Conservation (phyloP, 2,797 vertebrate species). For the Lepidocolaptes lacrymiger region DNA sequence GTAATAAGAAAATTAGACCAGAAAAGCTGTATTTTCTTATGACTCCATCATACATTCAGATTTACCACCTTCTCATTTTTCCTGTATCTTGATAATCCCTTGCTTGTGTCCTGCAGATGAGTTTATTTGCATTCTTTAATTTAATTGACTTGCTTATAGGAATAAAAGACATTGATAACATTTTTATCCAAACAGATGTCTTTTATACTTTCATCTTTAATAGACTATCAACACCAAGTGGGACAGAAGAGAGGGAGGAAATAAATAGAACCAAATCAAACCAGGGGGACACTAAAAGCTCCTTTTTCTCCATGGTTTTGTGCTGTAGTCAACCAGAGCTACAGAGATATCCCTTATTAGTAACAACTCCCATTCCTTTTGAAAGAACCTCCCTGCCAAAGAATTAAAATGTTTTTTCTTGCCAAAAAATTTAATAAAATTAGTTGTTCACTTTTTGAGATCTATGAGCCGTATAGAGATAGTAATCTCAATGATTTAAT, state of each 20-base stretch:
- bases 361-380: not conserved
- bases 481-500: not conserved
- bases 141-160: constrained; percentile 1
- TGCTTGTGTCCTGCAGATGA: not conserved
- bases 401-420: not conserved
- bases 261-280: not conserved
- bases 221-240: not conserved
- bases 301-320: not conserved
- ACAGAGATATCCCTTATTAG: not conserved
- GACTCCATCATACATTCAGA: not conserved
- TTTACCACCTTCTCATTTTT: not conserved
- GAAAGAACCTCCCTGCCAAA: not conserved
- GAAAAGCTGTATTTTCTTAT: not conserved
- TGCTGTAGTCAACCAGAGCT: not conserved
- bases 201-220: not conserved
- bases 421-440: not conserved
- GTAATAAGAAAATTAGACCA: not conserved
- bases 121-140: constrained; percentile 22
- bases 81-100: not conserved
- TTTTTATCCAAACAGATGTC: not conserved
- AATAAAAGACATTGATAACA: not conserved
- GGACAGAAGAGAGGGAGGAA: not conserved
- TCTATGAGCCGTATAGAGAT: not conserved
- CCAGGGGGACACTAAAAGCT: not conserved
- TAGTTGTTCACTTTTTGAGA: not conserved